Percentiles rank a stretch among this genome's conserved stretches.
Evolutionary conservation across 2,797 vertebrate genomes (phyloP).

Genomic region (Argya squamiceps): DNA sequence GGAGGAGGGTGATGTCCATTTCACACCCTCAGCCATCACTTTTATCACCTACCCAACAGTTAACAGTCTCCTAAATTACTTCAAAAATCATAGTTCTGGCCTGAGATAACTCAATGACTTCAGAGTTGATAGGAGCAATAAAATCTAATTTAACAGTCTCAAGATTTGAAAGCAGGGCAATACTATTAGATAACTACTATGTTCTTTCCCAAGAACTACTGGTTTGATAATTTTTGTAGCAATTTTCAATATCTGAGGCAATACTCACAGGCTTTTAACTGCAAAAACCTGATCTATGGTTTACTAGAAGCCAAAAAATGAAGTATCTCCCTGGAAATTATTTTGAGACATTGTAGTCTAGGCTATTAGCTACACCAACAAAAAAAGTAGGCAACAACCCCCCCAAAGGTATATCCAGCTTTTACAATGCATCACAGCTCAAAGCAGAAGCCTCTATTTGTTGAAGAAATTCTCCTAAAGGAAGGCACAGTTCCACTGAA

Average conservation of each 20-base stretch:
- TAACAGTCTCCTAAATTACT: not conserved
- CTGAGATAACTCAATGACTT: not conserved
- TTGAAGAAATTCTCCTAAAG: not conserved
- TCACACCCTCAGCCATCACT: not conserved
- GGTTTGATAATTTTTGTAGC: not conserved
- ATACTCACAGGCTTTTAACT: not conserved
- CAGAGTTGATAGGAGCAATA: not conserved
- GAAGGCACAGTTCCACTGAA: not conserved
- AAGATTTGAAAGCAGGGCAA: not conserved
- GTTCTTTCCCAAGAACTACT: not conserved
- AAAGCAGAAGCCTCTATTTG: not conserved
- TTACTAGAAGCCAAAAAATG: not conserved
- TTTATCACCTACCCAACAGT: not conserved
- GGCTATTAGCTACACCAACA: not conserved
- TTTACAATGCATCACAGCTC: not conserved
- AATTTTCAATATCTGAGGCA: not conserved
- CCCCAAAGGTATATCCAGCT: not conserved
- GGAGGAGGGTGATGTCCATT: too few relatives aligned
- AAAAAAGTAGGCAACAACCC: not conserved
- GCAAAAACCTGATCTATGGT: not conserved
- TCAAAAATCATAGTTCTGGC: not conserved
- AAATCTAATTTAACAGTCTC: not conserved
- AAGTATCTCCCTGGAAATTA: not conserved
- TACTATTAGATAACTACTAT: not conserved
- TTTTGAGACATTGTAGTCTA: not conserved